A percentile compares a stretch with the other conserved stretches of the same genome.
Evolutionary conservation across 2,888 invertebrate species (phyloP).

Genomic region (Polydrusus tereticollis): DNA sequence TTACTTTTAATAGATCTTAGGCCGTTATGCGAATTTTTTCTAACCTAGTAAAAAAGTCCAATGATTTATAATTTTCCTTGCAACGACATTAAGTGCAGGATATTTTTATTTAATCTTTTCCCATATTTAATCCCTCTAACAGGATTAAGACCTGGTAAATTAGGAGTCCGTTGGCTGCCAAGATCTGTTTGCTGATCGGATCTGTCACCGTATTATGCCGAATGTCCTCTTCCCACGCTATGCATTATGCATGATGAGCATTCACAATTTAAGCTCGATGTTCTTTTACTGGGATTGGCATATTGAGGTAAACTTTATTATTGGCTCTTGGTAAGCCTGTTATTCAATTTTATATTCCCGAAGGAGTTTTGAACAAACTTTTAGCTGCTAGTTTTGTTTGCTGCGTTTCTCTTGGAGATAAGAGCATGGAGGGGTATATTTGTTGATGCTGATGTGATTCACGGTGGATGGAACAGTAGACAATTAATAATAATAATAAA

Average conservation of each 20-base stretch:
- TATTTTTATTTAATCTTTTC: constrained; percentile 20
- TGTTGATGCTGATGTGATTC: too few relatives aligned
- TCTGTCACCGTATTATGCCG: constrained; percentile 23
- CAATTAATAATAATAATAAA: too few relatives aligned
- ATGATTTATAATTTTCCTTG: too few relatives aligned
- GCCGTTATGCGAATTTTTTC: too few relatives aligned
- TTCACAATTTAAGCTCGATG: constrained; percentile 2
- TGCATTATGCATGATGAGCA: constrained; percentile 36
- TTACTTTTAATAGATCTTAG: too few relatives aligned
- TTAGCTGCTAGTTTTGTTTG: neutral
- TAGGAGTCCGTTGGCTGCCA: constrained; percentile 9
- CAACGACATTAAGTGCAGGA: too few relatives aligned
- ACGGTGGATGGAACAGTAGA: too few relatives aligned
- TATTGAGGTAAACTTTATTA: constrained; percentile 14
- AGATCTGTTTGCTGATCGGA: constrained; percentile 37
- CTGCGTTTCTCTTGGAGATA: too few relatives aligned
- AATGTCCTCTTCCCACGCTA: constrained; percentile 27
- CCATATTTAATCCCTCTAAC: constrained; percentile 12
- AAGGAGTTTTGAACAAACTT: neutral
- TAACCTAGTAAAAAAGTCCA: too few relatives aligned
- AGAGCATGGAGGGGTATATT: too few relatives aligned
- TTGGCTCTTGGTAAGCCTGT: constrained; percentile 6
- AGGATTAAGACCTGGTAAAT: constrained; percentile 20
- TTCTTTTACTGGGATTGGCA: neutral
- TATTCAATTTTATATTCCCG: neutral